These are phyloP conservation scores for Anagyrus pseudococci DNA, from an alignment of 2,888 invertebrate species.

Conservation along the genomic window DNA sequence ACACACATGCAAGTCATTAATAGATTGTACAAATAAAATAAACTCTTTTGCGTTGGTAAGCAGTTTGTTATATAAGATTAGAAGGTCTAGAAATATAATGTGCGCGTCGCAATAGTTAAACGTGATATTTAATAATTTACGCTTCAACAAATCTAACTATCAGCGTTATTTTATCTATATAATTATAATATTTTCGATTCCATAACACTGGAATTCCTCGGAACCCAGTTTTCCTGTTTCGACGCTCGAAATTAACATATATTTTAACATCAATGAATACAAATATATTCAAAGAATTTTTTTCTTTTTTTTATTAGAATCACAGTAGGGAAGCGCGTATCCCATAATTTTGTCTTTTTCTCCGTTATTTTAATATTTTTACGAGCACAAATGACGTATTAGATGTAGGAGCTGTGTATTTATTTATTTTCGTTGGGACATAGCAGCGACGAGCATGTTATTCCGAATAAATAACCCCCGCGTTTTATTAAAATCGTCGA, in stretches of 20 bases:
- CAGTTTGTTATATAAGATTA: too few relatives aligned
- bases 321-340: slow-evolving; percentile 15
- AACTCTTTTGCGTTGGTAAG: too few relatives aligned
- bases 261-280: slow-evolving; percentile 17
- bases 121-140: too few relatives aligned
- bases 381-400: slow-evolving; percentile 1
- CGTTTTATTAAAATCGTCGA: not conserved
- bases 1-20: too few relatives aligned
- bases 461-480: not conserved
- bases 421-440: slow-evolving; percentile 16
- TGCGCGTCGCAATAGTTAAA: too few relatives aligned
- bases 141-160: too few relatives aligned
- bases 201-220: slow-evolving; percentile 22
- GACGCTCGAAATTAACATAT: slow-evolving; percentile 28
- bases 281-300: slow-evolving; percentile 22
- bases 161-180: too few relatives aligned
- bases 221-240: slow-evolving; percentile 28
- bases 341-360: slow-evolving; percentile 10
- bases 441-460: not conserved
- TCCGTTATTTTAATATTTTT: slow-evolving; percentile 29
- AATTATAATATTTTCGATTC: slow-evolving; percentile 8
- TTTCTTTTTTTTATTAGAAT: slow-evolving; percentile 9
- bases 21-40: too few relatives aligned
- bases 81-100: not conserved
- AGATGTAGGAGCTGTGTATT: slow-evolving; percentile 4